phyloP scores from a whole-genome alignment of 1,140 invertebrate genomes.

The Marisa cornuarietis region DNA sequence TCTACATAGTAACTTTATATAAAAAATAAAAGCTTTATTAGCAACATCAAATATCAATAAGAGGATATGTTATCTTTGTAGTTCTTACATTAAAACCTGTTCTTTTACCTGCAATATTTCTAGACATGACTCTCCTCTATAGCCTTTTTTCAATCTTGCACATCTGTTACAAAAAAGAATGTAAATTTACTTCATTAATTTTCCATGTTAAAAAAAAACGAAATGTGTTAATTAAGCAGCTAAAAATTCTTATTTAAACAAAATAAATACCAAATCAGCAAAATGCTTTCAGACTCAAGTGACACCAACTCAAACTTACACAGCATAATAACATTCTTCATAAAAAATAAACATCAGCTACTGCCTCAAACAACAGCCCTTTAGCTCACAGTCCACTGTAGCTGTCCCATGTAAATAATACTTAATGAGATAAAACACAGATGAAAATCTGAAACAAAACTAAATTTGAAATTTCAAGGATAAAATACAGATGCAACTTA shows the following conservation, averaged over 20 bases:
- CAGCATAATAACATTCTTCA: background rate
- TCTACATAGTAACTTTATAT: background rate
- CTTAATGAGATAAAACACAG: background rate
- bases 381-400: background rate
- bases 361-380: background rate
- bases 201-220: background rate
- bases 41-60: background rate
- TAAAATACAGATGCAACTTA: slow-evolving; percentile 9
- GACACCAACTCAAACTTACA: background rate
- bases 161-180: slow-evolving; percentile 29
- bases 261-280: background rate
- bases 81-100: background rate
- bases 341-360: background rate
- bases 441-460: background rate
- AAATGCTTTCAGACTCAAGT: background rate
- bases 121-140: slow-evolving; percentile 35
- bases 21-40: background rate
- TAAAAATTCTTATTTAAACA: background rate
- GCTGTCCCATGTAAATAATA: too few species aligned
- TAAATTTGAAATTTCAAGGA: background rate
- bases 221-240: background rate
- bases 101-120: slow-evolving; percentile 28
- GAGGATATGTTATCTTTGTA: background rate
- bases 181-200: background rate
- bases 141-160: slow-evolving; percentile 29